Conservation (phyloP, 1,140 invertebrate genomes). For the Conopomorpha cramerella region DNA sequence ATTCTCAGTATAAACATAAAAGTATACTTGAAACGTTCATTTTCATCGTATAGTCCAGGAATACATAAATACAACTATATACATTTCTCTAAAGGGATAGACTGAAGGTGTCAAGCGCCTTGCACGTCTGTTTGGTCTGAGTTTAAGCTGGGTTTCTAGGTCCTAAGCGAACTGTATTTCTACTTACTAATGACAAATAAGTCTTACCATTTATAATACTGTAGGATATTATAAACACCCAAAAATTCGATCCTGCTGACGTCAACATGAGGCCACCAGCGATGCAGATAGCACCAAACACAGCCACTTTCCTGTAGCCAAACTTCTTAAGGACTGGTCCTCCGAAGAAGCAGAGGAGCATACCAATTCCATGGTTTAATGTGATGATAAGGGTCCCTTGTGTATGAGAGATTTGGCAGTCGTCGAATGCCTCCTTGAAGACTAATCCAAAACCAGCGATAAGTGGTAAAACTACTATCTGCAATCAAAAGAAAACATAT, state of each 20-base stretch:
- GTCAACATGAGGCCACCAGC: constrained; percentile 58
- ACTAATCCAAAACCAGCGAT: constrained; percentile 63
- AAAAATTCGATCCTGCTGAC: constrained; percentile 50
- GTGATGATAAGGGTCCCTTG: constrained; percentile 64
- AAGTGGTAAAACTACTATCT: constrained; percentile 63
- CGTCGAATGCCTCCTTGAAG: constrained; percentile 60
- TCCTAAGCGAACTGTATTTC: no score
- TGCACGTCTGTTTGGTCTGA: no score
- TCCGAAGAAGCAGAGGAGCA: constrained; percentile 65
- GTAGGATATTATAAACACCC: constrained; percentile 63
- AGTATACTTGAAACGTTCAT: no score
- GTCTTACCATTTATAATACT: constrained; percentile 68
- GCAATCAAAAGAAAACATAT: constrained; percentile 13
- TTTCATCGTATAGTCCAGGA: no score
- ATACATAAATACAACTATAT: no score
- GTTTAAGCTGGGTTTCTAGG: no score
- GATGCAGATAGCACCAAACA: constrained; percentile 50
- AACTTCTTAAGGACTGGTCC: constrained; percentile 61
- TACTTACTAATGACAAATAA: no score
- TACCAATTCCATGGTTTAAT: constrained; percentile 65
- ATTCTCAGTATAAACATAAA: no score
- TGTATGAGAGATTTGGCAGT: constrained; percentile 52
- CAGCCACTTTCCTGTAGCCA: constrained; percentile 63
- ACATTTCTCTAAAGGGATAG: no score
- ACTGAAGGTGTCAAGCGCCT: no score